Base-by-base conservation (phyloP, 2,797 vertebrate genomes). In the Pyrocephalus nanus region DNA sequence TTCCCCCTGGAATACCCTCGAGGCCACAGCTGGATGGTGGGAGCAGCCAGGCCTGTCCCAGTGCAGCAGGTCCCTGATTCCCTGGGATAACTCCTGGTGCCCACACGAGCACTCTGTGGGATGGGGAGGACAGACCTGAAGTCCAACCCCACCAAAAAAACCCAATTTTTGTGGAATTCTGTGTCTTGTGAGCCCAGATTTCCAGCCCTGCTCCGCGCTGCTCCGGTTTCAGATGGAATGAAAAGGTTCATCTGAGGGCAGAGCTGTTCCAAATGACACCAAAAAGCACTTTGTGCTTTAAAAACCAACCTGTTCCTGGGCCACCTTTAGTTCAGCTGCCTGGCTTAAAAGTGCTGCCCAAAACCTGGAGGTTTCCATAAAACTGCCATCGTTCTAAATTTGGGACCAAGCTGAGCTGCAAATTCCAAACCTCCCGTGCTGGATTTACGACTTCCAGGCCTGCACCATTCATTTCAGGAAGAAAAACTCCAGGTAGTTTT, bases 11-110 rank as follows among this genome's bases (percentile, higher is more conserved):
- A 43, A 43, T 1, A 4, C 14, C 21, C 64, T 27, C 86, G 40
- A 79, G 72, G 5, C 43, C 30, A 53, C 38, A 70, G 85, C 81
- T 65, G 91, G 89, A 47, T 38, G 55, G 42, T 32, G 48, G n/a
- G 50, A 69, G 54, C 79, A 92, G 81, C 91, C 93, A 26, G n/a
- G 55, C 50, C 69, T n/a, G 30, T 53, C 74, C 43, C 58, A 18
- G 60, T 34, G 36, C 57, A 43, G 43, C 11, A 29, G 47, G 89
- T 69, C 64, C 70, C 71, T 3, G 64, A 38, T 86, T 79, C 75
- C 86, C 89, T 27, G 70, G 83, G 92, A 89, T 69, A 88, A 78
- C 51, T 51, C 76, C 27, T 58, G 3, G 20, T 47, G 57, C 62
- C 55, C 71, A 66, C 93, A 21, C 69, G 11, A 40, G 8, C 4